phyloP scores from a whole-genome alignment of 1,140 invertebrate genomes.

The Heliconius eleuchia region DNA sequence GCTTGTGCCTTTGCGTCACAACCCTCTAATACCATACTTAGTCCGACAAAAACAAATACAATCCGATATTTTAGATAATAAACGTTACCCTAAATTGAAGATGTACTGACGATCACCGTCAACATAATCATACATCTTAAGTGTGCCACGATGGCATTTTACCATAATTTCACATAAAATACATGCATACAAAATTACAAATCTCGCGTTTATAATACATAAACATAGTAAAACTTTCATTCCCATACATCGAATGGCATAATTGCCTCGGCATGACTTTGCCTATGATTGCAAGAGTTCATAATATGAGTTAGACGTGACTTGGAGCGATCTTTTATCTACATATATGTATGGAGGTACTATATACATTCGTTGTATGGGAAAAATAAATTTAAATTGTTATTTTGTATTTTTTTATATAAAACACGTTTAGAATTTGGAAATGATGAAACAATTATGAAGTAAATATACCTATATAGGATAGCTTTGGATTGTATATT shows the following conservation, averaged over 20 bases:
- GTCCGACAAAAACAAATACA: too few relatives aligned
- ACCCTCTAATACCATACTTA: too few relatives aligned
- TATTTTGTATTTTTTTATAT: neutral
- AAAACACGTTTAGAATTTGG: too few relatives aligned
- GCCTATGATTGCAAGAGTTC: slow-evolving; percentile 14
- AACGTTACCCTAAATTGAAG: too few relatives aligned
- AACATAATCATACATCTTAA: too few relatives aligned
- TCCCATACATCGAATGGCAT: slow-evolving; percentile 16
- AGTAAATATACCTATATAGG: too few relatives aligned
- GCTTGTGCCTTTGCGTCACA: too few relatives aligned
- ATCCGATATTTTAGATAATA: too few relatives aligned
- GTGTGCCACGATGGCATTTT: too few relatives aligned
- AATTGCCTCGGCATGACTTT: slow-evolving; percentile 17
- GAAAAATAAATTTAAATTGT: neutral
- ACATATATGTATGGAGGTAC: neutral
- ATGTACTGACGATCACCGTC: too few relatives aligned
- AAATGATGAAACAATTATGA: too few relatives aligned
- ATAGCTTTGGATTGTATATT: too few relatives aligned
- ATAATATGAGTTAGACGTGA: slow-evolving; percentile 8
- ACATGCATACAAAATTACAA: neutral
- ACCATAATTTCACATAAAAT: neutral
- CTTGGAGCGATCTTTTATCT: slow-evolving; percentile 6
- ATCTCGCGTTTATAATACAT: slow-evolving; percentile 6
- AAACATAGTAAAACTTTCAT: slow-evolving; percentile 22
- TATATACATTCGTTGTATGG: neutral